Percentiles rank a stretch among this genome's conserved stretches.
These are phyloP conservation scores for Thaumatotibia leucotreta DNA, from an alignment of 1,140 invertebrate species.

Conservation along the genomic window DNA sequence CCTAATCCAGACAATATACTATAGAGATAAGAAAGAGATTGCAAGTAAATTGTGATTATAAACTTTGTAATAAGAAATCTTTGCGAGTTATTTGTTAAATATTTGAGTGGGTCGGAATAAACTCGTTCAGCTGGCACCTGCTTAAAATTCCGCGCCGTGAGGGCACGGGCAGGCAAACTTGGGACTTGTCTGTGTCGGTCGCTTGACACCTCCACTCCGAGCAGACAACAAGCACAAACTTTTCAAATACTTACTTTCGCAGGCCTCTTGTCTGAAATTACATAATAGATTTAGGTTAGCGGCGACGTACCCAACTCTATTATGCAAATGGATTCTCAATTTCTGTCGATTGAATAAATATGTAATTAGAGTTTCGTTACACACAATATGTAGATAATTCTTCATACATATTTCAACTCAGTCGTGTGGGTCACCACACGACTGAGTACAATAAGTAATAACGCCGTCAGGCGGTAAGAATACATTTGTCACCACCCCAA, in stretches of 20 bases:
- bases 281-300: background rate
- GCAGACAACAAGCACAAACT: slow-evolving; percentile 39
- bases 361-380: background rate
- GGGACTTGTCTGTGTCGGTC: slow-evolving; percentile 35
- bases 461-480: too few species aligned
- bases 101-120: slow-evolving; percentile 46
- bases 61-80: slow-evolving; percentile 44
- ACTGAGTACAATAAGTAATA: too few species aligned
- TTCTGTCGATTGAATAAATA: background rate
- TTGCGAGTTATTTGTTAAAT: slow-evolving; percentile 42
- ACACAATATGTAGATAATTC: too few species aligned
- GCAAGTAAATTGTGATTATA: slow-evolving; percentile 9
- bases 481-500: too few species aligned
- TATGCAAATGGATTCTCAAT: background rate
- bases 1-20: background rate
- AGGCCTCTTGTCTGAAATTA: slow-evolving; percentile 23
- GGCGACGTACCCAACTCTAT: background rate
- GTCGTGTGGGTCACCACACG: too few species aligned
- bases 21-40: background rate
- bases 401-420: too few species aligned
- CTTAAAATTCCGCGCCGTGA: slow-evolving; percentile 60
- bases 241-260: slow-evolving; percentile 32
- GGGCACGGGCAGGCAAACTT: slow-evolving; percentile 37
- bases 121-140: slow-evolving; percentile 49
- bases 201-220: slow-evolving; percentile 43